Base-by-base conservation (phyloP, 2,113 vertebrate species). In the Acrocephalus kingi region DNA sequence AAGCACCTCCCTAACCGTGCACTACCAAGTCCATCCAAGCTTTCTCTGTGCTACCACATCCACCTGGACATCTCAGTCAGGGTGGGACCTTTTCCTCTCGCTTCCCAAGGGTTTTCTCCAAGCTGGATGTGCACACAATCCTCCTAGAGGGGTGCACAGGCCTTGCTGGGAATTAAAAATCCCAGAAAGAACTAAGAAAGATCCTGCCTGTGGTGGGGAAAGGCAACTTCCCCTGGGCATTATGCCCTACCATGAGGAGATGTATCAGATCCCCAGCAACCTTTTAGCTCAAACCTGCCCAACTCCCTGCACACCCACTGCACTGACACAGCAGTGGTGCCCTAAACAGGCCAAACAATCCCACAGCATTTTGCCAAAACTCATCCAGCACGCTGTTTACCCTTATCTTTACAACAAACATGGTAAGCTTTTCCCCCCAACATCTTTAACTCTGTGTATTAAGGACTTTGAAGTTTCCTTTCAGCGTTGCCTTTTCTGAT, bases 401-500 rank as follows among this genome's bases (percentile, higher is more conserved):
- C 93, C 67, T 1, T 27, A 75, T 82, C 92, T 94, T 95, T 82
- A n/a, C 51, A 96, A 96, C 94, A 96, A 95, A 95, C 93, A 96
- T 20, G 3, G 5, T 63, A 61, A 93, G 95, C 92, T 96, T 97
- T 91, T 49, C 19, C 62, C 73, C 93, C 89, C 86, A 86, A 68
- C 63, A 87, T 86, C 61, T 91, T 93, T 89, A 95, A 93, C 87
- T 94, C 81, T 69, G 71, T 86, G 83, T 61, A 95, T 92, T 76
- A 95, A 76, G 83, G 93, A 95, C 92, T 83, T 93, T 95, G 96
- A 97, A 96, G 94, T 94, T 92, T 84, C 83, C 93, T 96, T 93
- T 96, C 86, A 88, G 94, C 69, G 19, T 25, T 87, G 89, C 89
- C 96, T 92, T 84, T 90, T 93, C 78, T 96, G 94, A 93, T 95